Base-by-base conservation (phyloP, 2,888 invertebrate genomes). In the Nemurella pictetii region DNA sequence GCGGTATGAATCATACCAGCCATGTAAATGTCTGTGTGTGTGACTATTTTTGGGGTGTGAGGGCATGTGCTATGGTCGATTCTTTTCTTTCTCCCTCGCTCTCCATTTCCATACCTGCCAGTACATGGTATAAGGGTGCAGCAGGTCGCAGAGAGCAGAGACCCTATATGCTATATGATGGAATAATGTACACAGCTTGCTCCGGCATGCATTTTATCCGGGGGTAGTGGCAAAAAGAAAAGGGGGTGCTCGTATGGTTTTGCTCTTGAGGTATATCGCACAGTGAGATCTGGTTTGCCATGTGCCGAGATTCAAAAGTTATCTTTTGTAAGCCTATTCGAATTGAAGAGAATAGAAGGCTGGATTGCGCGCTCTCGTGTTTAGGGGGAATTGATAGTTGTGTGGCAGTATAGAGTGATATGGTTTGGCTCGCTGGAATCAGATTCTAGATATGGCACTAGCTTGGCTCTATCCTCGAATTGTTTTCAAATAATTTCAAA, bases 71-170 rank as follows among this genome's bases (percentile, higher is more conserved):
- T 28, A 4, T 30, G 30, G 78, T 30, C 27, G 7, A 75, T n/a
- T 27, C 9, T 9, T 32, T 32, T 55, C 9, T 55, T 15, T 55
- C 55, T 55, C 55, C 20, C 55, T 55, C 55, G 55, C 55, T 55
- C 55, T 55, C 55, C 30, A 78, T 78, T 29, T 78, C 78, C 78
- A 78, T 78, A 78, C 78, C 78, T 78, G 78, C 30, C n/a, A 26
- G 27, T 26, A n/a, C 28, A 75, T 20, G 75, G 27, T 25, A 26
- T 4, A 26, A 28, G 75, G 75, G 75, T n/a, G 75, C 75, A 75
- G 78, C 78, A 78, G 78, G 78, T 78, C 78, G 26, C 75, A 75
- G 78, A 29, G 30, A 30, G 78, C 30, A 29, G 26, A 12, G 55
- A 2, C 55, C 55, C 20, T 32, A 32, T 32, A 9, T 3, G n/a